phyloP scores from a whole-genome alignment of 2,797 vertebrate species.

The Scolopax bukidnonensis region DNA sequence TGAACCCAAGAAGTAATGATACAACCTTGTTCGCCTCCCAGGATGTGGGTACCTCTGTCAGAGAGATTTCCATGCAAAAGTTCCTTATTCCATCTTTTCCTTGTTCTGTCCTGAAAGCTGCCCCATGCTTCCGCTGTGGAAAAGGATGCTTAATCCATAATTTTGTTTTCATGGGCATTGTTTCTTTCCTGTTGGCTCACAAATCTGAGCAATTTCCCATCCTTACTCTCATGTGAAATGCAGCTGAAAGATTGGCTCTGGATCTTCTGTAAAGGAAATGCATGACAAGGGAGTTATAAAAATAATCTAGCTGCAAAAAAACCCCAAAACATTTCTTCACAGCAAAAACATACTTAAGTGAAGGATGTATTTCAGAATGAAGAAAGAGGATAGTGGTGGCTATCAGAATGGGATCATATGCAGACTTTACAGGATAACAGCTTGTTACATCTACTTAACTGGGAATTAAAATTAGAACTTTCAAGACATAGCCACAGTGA shows the following conservation, averaged over 20 bases:
- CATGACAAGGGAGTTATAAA: not conserved
- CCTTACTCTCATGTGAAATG: not conserved
- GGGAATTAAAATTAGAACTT: conserved; percentile 9
- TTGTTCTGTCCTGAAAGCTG: not conserved
- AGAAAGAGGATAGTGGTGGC: not conserved
- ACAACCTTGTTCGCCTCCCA: not conserved
- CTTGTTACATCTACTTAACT: not conserved
- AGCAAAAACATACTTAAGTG: not conserved
- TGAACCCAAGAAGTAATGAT: not conserved
- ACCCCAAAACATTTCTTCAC: not conserved
- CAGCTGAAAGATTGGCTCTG: not conserved
- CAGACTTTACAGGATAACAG: not conserved
- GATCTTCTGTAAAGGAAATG: not conserved
- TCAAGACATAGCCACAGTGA: not conserved
- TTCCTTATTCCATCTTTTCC: not conserved
- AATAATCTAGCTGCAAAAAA: not conserved
- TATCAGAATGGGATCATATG: not conserved
- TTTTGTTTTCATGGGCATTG: not conserved
- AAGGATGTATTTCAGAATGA: not conserved
- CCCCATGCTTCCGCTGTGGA: fast-evolving
- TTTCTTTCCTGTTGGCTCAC: not conserved
- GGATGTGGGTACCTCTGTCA: not conserved
- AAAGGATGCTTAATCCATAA: not conserved
- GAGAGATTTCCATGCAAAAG: not conserved
- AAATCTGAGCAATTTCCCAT: not conserved